These are phyloP conservation scores for Misgurnus anguillicaudatus DNA, from an alignment of 2,113 vertebrate species.

Conservation along the genomic window DNA sequence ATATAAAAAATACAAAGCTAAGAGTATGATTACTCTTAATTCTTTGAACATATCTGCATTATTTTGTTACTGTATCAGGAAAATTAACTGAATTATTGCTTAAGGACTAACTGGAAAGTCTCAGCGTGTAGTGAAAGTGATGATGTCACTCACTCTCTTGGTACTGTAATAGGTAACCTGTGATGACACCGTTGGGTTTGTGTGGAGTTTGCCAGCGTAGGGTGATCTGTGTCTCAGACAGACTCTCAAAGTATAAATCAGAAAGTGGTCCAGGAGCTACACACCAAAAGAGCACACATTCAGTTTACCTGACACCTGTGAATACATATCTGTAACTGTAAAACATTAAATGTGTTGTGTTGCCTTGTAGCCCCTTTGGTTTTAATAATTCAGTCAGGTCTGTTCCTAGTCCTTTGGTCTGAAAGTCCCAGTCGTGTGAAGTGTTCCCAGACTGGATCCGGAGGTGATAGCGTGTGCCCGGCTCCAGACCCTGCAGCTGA, in stretches of 20 bases:
- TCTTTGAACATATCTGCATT: too few relatives aligned
- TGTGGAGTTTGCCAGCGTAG: constrained; percentile 78
- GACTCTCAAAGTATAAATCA: constrained; percentile 74
- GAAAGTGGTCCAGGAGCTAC: constrained; percentile 78
- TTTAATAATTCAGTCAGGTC: too few relatives aligned
- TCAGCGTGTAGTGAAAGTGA: background rate
- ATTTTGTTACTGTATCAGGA: too few relatives aligned
- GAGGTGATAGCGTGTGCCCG: constrained; percentile 73
- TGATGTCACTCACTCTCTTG: constrained; percentile 56
- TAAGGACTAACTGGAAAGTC: background rate
- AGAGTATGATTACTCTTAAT: too few relatives aligned
- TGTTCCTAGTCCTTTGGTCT: constrained; percentile 73
- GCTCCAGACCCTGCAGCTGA: constrained; percentile 73
- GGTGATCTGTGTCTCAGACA: constrained; percentile 72
- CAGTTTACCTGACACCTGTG: too few relatives aligned
- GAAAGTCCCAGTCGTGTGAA: constrained; percentile 54
- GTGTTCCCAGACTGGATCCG: constrained; percentile 65
- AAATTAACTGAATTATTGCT: background rate
- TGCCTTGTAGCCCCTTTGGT: too few relatives aligned
- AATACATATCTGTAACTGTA: background rate
- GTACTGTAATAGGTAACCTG: constrained; percentile 79
- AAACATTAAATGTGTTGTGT: too few relatives aligned
- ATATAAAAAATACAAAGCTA: too few relatives aligned
- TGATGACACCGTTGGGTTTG: constrained; percentile 78
- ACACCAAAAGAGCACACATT: background rate